Conservation (phyloP, 2,797 vertebrate species). For the Ibycter americanus region DNA sequence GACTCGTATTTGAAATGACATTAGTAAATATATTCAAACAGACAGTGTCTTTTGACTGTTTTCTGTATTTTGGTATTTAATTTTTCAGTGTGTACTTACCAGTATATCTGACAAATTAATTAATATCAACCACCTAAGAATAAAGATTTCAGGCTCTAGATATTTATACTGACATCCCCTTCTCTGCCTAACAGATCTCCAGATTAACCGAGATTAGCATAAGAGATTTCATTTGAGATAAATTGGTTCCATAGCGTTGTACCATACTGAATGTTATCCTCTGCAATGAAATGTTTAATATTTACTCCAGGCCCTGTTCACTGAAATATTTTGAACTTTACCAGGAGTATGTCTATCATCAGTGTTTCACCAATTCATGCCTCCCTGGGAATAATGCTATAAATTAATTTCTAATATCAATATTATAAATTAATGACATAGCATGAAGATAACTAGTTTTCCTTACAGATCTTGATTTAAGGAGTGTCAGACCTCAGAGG, state of each 20-base stretch:
- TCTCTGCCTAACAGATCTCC: not conserved
- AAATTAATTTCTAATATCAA: not conserved
- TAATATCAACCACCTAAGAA: not conserved
- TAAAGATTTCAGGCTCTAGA: not conserved
- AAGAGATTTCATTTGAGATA: not conserved
- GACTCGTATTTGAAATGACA: not conserved
- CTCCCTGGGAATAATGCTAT: not conserved
- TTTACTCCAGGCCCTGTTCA: not conserved
- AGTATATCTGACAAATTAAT: not conserved
- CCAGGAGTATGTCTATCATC: no score
- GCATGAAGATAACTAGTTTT: not conserved
- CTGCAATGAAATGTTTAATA: not conserved
- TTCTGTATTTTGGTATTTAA: not conserved
- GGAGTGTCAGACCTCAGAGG: not conserved
- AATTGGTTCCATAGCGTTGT: not conserved
- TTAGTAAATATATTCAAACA: not conserved
- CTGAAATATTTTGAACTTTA: not conserved
- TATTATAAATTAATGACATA: not conserved
- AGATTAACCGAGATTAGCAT: not conserved
- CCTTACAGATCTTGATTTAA: not conserved
- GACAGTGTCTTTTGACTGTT: not conserved
- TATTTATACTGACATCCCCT: not conserved
- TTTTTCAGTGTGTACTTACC: not conserved
- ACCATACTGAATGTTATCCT: not conserved
- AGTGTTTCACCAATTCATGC: not conserved